Evolutionary conservation across 2,888 invertebrate species (phyloP), one percentile per base, ranked within the genome.

Genomic region (Pristionchus fissidentatus): DNA sequence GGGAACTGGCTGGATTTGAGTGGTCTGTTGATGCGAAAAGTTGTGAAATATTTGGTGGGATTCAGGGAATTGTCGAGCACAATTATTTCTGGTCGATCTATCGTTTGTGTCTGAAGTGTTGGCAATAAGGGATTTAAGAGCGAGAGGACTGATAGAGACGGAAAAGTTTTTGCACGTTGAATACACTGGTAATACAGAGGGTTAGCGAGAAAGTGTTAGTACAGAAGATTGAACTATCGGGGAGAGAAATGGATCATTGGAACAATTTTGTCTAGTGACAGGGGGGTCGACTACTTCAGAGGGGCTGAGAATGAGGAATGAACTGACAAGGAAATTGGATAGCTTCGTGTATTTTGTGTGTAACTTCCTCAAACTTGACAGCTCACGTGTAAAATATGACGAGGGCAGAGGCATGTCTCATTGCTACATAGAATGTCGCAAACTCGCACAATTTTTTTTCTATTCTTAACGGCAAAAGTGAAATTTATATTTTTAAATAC

Each of bases 301-400:
- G 55, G 55, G 10, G 22, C n/a, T 55, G 55, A 4, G 55, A 55
- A 70, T 43, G 26, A 22, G 43, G 43, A 41, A 38, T 70, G 70
- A 13, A 3, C 70, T 70, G 8, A 5, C 38, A 41, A n/a, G 38
- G 41, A 70, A 70, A 43, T 43, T 8, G 70, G 41, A 70, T 7
- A 70, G 22, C 19, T 26, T 70, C 43, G 8, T 22, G 19, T 41
- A 70, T 70, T 38, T 43, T 26, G 43, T 70, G 70, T 70, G 70
- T 70, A 70, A 70, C 70, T 70, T 70, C 70, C 70, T 70, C 26
- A 41, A 70, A 26, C 26, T 2, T 41, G 70, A 70, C 70, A 41
- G 35, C 35, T 66, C n/a, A 10, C 29, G 29, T n/a, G n/a, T n/a
- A n/a, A n/a, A n/a, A n/a, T n/a, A n/a, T n/a, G n/a, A n/a, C n/a